These are phyloP conservation scores for Prosopocoilus inquinatus DNA, from an alignment of 2,888 invertebrate genomes.

Conservation along the genomic window DNA sequence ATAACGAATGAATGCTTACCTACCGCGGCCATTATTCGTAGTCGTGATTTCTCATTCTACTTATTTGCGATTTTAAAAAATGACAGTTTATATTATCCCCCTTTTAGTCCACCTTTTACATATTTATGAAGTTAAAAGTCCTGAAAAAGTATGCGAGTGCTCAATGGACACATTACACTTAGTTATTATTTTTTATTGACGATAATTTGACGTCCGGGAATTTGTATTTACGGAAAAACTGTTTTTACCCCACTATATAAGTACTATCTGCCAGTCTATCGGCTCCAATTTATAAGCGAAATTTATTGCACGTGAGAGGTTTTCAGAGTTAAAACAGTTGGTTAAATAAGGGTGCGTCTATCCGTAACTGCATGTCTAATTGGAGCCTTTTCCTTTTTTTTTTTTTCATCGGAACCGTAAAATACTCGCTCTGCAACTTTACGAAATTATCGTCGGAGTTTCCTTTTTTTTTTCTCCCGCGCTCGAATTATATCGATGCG, in stretches of 20 bases:
- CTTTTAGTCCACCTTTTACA: slow-evolving; percentile 30
- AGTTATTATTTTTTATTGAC: slow-evolving; percentile 33
- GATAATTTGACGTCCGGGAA: slow-evolving; percentile 32
- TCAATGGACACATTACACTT: slow-evolving; percentile 29
- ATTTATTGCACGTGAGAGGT: slow-evolving; percentile 19
- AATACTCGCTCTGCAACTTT: neutral
- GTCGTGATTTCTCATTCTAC: slow-evolving; percentile 31
- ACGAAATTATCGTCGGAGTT: neutral
- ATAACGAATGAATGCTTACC: slow-evolving; percentile 31
- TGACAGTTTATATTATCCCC: slow-evolving; percentile 28
- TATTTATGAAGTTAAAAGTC: slow-evolving; percentile 32
- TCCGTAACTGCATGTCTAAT: slow-evolving; percentile 2
- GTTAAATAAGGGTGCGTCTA: slow-evolving; percentile 15
- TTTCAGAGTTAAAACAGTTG: slow-evolving; percentile 14
- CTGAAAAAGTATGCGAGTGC: slow-evolving; percentile 20
- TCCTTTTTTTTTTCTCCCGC: neutral
- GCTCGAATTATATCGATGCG: slow-evolving; percentile 9
- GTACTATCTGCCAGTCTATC: slow-evolving; percentile 15
- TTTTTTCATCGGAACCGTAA: neutral
- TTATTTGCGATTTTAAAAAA: slow-evolving; percentile 26
- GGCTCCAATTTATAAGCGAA: slow-evolving; percentile 19
- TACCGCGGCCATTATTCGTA: slow-evolving; percentile 30
- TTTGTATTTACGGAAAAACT: slow-evolving; percentile 21
- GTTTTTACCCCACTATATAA: slow-evolving; percentile 1
- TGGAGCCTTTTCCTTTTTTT: neutral